Percentiles rank a stretch among this genome's conserved stretches.
These are phyloP conservation scores for Rhinolophus sinicus DNA, from an alignment of 2,113 vertebrate genomes.

Conservation along the genomic window DNA sequence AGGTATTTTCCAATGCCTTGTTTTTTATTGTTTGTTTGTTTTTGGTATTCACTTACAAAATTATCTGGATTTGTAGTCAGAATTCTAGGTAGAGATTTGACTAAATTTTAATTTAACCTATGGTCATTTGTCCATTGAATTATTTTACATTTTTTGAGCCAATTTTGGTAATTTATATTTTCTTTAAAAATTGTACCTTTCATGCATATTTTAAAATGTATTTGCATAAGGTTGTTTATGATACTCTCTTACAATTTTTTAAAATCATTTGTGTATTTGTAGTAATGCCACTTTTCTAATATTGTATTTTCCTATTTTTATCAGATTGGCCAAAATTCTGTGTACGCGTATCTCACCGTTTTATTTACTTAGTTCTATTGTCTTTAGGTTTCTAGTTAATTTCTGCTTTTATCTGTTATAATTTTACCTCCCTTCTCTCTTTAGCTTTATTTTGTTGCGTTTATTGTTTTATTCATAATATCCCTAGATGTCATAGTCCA, in stretches of 20 bases:
- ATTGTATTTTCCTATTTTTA: neutral
- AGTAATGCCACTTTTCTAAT: neutral
- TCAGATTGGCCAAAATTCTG: neutral
- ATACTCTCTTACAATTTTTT: neutral
- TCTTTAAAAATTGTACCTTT: neutral
- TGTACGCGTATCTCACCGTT: neutral
- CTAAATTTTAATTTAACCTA: neutral
- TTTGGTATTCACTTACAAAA: neutral
- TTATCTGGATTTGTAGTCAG: neutral
- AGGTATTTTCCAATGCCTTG: too few relatives aligned
- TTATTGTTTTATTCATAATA: conserved; percentile 36
- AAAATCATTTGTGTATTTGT: neutral
- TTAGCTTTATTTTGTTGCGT: neutral
- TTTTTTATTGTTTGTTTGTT: neutral
- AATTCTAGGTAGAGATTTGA: neutral
- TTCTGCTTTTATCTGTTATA: neutral
- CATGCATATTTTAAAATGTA: neutral
- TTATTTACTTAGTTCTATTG: neutral
- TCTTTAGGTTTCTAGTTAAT: neutral
- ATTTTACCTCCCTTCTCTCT: neutral
- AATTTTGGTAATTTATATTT: neutral
- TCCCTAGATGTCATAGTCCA: neutral
- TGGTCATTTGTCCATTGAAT: neutral
- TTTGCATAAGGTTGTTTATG: neutral
- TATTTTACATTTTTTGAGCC: neutral